phyloP scores from a whole-genome alignment of 1,140 invertebrate genomes.

The Calephelis nemesis region DNA sequence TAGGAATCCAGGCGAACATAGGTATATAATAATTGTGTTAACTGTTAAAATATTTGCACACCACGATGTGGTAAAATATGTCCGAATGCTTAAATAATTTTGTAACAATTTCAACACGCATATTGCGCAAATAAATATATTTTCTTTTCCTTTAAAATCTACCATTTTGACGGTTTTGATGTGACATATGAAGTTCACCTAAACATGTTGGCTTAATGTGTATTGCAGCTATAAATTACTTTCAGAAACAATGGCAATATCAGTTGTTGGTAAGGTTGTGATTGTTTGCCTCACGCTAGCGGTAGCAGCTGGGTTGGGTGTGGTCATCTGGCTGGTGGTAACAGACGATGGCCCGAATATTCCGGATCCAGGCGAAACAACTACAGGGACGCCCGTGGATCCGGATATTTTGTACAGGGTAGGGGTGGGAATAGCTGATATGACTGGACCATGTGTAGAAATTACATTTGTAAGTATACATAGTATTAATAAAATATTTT shows the following conservation, averaged over 20 bases:
- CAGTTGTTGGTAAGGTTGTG: slow-evolving; percentile 46
- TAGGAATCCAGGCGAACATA: too few species aligned
- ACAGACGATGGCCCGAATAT: slow-evolving; percentile 28
- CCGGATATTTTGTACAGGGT: slow-evolving; percentile 62
- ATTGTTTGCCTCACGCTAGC: slow-evolving; percentile 37
- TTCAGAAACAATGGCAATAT: slow-evolving; percentile 41
- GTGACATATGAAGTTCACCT: too few species aligned
- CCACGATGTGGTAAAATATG: too few species aligned
- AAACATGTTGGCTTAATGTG: too few species aligned
- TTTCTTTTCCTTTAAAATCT: too few species aligned
- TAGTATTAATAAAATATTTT: background rate
- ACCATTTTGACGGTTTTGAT: too few species aligned
- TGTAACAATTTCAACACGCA: too few species aligned
- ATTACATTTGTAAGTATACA: slow-evolving; percentile 93
- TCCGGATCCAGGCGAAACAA: background rate
- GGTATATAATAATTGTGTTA: too few species aligned
- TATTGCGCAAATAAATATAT: too few species aligned
- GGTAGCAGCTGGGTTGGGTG: slow-evolving; percentile 48
- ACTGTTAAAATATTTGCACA: too few species aligned
- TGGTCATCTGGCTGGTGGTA: slow-evolving; percentile 43
- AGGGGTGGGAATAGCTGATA: slow-evolving; percentile 90
- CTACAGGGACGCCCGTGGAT: slow-evolving; percentile 1
- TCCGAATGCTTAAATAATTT: too few species aligned
- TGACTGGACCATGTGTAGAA: slow-evolving; percentile 94
- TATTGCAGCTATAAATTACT: background rate